phyloP scores from a whole-genome alignment of 2,113 vertebrate genomes.

The Cyanoderma ruficeps region DNA sequence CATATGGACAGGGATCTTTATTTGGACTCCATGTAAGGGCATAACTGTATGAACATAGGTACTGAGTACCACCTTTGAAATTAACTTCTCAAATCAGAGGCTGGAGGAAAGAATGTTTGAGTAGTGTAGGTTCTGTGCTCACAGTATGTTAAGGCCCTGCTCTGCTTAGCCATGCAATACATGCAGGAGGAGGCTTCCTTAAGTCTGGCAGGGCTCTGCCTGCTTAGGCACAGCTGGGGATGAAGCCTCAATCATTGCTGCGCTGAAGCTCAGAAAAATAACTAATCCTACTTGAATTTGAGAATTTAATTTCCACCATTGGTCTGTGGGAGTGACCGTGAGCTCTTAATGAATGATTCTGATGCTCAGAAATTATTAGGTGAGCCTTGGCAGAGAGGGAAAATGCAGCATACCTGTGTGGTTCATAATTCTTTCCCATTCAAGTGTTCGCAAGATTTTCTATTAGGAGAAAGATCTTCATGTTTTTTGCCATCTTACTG shows the following conservation, averaged over 20 bases:
- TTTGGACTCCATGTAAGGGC: neutral
- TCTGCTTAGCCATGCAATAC: neutral
- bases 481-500: neutral
- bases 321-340: neutral
- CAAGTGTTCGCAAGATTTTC: neutral
- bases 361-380: neutral
- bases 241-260: neutral
- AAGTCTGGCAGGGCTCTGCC: neutral
- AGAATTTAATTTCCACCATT: neutral
- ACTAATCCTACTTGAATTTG: neutral
- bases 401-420: neutral
- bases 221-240: neutral
- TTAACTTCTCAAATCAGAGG: neutral
- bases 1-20: neutral
- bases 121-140: neutral
- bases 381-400: neutral
- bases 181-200: neutral
- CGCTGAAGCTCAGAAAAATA: neutral
- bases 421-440: neutral
- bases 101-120: neutral
- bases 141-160: neutral
- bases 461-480: neutral
- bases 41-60: neutral
- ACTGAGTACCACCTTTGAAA: neutral
- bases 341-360: neutral